A percentile compares a stretch with the other conserved stretches of the same genome.
Conservation (phyloP, 2,888 invertebrate species). For the Podotricha telesiphe region DNA sequence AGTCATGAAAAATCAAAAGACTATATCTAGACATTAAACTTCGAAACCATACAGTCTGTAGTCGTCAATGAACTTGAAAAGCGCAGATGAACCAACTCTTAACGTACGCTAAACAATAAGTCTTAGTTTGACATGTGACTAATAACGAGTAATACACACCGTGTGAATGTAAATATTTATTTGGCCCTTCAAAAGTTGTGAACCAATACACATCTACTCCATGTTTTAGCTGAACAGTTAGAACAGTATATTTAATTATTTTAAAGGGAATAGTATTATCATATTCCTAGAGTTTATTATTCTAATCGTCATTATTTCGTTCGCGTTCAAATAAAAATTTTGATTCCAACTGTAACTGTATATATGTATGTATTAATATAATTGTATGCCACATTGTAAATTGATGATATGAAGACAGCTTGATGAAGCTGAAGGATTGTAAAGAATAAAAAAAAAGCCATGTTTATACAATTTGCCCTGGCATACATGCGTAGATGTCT, state of each 20-base stretch:
- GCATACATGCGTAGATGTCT: not conserved
- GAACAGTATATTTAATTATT: not conserved
- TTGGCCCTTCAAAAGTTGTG: not conserved
- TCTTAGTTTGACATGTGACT: constrained; percentile 20
- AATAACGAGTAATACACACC: constrained; percentile 9
- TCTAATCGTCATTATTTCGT: not conserved
- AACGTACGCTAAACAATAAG: constrained; percentile 50
- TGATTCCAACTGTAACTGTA: not conserved
- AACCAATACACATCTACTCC: not conserved
- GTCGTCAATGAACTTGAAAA: constrained; percentile 46
- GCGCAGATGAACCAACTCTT: constrained; percentile 55
- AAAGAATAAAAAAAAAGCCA: not conserved
- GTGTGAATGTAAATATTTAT: constrained; percentile 21
- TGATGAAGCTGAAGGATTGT: not conserved
- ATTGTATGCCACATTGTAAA: not conserved
- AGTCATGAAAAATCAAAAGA: not conserved
- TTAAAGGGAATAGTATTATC: no score
- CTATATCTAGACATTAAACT: not conserved
- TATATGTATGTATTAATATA: no score
- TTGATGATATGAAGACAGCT: not conserved
- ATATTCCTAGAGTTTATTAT: not conserved
- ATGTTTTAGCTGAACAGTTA: not conserved
- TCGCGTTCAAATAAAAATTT: no score
- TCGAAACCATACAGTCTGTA: not conserved
- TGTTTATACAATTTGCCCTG: not conserved